phyloP scores from a whole-genome alignment of 2,113 vertebrate genomes.

The Boulengeromyrus knoepffleri region DNA sequence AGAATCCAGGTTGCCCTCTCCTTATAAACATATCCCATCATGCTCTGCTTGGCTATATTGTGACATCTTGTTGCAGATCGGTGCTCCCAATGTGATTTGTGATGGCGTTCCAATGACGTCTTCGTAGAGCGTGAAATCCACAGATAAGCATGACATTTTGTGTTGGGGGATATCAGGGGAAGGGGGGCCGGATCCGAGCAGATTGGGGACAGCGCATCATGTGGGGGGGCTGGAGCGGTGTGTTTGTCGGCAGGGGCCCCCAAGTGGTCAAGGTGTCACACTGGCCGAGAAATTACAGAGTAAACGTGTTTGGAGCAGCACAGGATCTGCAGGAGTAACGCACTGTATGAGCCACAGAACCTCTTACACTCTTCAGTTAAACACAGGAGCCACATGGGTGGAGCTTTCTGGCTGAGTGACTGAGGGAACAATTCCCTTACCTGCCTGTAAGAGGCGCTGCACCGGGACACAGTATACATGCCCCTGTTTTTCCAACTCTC shows the following conservation, averaged over 20 bases:
- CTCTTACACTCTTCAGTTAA: slow-evolving; percentile 59
- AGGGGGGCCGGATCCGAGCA: slow-evolving; percentile 31
- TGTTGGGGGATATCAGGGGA: slow-evolving; percentile 33
- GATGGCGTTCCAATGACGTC: slow-evolving; percentile 26
- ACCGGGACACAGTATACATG: slow-evolving; percentile 43
- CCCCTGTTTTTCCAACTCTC: neutral
- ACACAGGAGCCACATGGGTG: slow-evolving; percentile 53
- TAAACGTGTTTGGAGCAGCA: slow-evolving; percentile 34
- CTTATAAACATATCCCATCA: neutral
- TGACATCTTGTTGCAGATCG: slow-evolving; percentile 8
- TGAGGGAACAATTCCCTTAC: slow-evolving; percentile 37
- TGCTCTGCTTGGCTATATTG: neutral
- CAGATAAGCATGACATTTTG: slow-evolving; percentile 34
- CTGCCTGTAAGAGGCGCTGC: slow-evolving; percentile 52
- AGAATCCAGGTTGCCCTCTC: neutral
- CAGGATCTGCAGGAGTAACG: slow-evolving; percentile 18
- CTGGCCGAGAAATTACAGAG: slow-evolving; percentile 47
- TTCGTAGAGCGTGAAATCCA: slow-evolving; percentile 36
- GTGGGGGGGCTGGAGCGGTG: neutral
- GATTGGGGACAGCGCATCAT: slow-evolving; percentile 39
- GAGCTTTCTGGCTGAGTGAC: slow-evolving; percentile 22
- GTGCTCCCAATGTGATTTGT: slow-evolving; percentile 26
- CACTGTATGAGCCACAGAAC: slow-evolving; percentile 53
- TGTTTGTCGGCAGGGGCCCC: neutral
- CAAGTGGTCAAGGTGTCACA: slow-evolving; percentile 43